Percentiles rank a stretch among this genome's conserved stretches.
Conservation (phyloP, 2,888 invertebrate species). For the Melipona bicolor region DNA sequence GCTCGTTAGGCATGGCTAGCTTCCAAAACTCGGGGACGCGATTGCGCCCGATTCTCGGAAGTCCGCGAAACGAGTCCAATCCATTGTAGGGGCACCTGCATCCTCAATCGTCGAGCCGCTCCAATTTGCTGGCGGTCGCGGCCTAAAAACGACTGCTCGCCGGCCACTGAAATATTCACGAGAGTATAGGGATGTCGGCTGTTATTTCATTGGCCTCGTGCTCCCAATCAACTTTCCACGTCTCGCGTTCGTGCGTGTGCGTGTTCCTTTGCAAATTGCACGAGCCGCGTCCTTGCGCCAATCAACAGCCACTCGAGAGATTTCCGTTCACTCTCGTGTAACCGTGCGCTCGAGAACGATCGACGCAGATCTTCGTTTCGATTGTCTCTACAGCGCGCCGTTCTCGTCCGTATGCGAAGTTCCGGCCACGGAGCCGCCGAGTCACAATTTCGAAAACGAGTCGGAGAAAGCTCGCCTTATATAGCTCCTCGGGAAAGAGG, state of each 20-base stretch:
- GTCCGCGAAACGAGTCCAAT: neutral
- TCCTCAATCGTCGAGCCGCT: conserved; percentile 10
- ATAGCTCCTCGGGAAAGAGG: conserved; percentile 41
- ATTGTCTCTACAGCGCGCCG: neutral
- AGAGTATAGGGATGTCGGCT: conserved; percentile 73
- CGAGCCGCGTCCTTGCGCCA: conserved; percentile 20
- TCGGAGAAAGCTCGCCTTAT: conserved; percentile 69
- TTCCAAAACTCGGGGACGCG: conserved; percentile 22
- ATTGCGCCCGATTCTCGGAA: conserved; percentile 29
- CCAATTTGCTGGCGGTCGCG: conserved; percentile 25
- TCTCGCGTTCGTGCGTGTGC: conserved; percentile 49
- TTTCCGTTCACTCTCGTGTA: conserved; percentile 14
- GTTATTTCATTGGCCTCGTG: conserved; percentile 76
- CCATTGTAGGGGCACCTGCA: conserved; percentile 10
- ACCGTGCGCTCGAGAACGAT: neutral
- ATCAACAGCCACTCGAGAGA: conserved; percentile 14
- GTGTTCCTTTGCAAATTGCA: conserved; percentile 18
- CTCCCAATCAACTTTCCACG: conserved; percentile 65
- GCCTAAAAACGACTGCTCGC: conserved; percentile 28
- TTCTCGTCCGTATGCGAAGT: conserved; percentile 19
- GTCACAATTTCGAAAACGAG: conserved; percentile 42
- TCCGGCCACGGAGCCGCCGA: neutral
- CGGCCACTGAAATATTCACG: neutral
- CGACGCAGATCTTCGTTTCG: neutral
- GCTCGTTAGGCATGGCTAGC: conserved; percentile 14